Conservation (phyloP, 2,797 vertebrate genomes). For the Lates japonicus region DNA sequence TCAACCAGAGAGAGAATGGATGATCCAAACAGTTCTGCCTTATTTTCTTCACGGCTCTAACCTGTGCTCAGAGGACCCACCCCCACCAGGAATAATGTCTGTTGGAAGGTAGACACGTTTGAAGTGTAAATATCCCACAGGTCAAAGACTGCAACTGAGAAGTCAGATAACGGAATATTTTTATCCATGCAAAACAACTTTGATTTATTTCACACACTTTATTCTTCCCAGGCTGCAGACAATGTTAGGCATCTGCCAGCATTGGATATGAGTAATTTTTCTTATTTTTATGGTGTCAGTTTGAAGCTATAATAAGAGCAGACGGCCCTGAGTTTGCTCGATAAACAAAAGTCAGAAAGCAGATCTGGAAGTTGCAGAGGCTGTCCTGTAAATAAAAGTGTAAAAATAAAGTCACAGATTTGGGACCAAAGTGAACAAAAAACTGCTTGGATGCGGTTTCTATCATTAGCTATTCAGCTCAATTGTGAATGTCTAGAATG, state of each 20-base stretch:
- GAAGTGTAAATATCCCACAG: conserved; percentile 79
- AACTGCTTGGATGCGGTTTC: neutral
- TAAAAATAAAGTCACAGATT: conserved; percentile 33
- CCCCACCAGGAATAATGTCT: conserved; percentile 43
- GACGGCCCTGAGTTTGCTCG: conserved; percentile 11
- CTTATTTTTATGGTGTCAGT: conserved; percentile 29
- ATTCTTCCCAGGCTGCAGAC: conserved; percentile 63
- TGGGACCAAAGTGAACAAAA: neutral
- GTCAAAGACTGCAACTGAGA: conserved; percentile 66
- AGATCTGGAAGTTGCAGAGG: conserved; percentile 22
- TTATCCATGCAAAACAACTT: conserved; percentile 61
- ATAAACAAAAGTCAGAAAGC: conserved; percentile 35
- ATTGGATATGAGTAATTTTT: conserved; percentile 47
- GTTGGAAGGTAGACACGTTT: conserved; percentile 63
- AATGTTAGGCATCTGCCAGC: conserved; percentile 48
- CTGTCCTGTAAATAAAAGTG: conserved; percentile 30
- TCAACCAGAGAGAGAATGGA: conserved; percentile 37
- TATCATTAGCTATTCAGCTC: neutral
- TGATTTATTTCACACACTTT: conserved; percentile 59
- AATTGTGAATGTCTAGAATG: neutral
- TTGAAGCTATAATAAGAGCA: conserved; percentile 61
- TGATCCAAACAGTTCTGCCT: conserved; percentile 50
- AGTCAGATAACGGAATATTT: conserved; percentile 64
- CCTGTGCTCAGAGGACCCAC: conserved; percentile 38
- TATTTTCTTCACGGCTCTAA: conserved; percentile 58